Base-by-base conservation (phyloP, 1,140 invertebrate genomes). In the Diorhabda carinulata region DNA sequence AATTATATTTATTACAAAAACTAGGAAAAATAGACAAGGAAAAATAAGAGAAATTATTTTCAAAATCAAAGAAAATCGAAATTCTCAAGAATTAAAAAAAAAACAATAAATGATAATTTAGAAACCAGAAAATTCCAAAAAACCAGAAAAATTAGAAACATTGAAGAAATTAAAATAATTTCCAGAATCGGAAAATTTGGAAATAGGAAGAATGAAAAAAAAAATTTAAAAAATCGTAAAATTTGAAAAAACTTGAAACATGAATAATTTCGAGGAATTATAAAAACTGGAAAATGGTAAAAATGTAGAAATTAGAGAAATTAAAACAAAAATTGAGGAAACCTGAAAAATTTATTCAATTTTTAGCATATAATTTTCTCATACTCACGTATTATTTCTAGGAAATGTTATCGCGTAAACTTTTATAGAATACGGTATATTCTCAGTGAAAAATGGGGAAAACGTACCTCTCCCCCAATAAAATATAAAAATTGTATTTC, bases 331-430 rank as follows among this genome's bases (percentile, higher is more conserved):
- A 56, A 56, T 56, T 7, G n/a, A 56, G 52, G 6, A 6, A 56
- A 6, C 52, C 2, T 56, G 52, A 56, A 56, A n/a, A 56, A 56
- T 56, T n/a, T 56, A 56, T n/a, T n/a, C n/a, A n/a, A 7, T 56
- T 56, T n/a, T 7, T 56, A 56, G n/a, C n/a, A 7, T 56, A 7
- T 56, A 6, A 56, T 56, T 56, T 56, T 6, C n/a, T 56, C 58
- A 64, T 66, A 78, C 82, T 82, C 79, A 87, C 86, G 86, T 84
- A 67, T 81, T 81, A 44, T 79, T 76, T 71, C 83, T 80, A 2
- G 85, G 84, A 72, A 86, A 87, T 3, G 84, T 86, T 69, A 88
- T 83, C 43, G 86, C 82, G n/a, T 82, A 72, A 41, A 78, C 71
- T 70, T 76, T 79, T 75, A 81, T 81, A 7, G 74, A 64, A 57